phyloP scores from a whole-genome alignment of 1,140 invertebrate species.

The Diuraphis noxia region DNA sequence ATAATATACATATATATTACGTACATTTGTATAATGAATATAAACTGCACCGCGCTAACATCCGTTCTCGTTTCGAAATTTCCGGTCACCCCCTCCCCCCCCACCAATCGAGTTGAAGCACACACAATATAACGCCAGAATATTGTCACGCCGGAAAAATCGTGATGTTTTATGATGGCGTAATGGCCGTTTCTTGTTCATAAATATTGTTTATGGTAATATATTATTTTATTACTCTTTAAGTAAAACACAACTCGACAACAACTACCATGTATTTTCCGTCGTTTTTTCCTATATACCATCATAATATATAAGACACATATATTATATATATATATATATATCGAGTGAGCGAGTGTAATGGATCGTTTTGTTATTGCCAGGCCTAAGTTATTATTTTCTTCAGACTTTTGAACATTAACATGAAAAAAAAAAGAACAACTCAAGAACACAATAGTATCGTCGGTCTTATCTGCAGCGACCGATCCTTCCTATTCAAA shows the following conservation, averaged over 20 bases:
- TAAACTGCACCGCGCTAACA: not conserved
- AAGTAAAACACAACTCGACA: constrained; percentile 32
- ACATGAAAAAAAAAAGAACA: not conserved
- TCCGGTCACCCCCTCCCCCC: constrained; percentile 6
- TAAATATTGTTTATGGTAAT: constrained; percentile 52
- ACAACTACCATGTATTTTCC: not conserved
- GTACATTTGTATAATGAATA: constrained; percentile 32
- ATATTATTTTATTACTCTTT: constrained; percentile 19
- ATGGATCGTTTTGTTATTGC: constrained; percentile 33
- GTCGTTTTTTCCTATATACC: not conserved
- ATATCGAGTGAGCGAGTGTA: not conserved
- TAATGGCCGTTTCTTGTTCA: constrained; percentile 47
- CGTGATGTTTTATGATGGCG: constrained; percentile 19
- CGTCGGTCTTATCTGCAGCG: not conserved
- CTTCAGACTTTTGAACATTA: constrained; percentile 17
- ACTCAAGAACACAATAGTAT: not conserved
- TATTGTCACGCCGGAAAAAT: constrained; percentile 39
- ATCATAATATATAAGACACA: not conserved
- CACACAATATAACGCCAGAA: constrained; percentile 19
- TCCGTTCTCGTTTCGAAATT: constrained; percentile 28
- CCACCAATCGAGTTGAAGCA: not conserved
- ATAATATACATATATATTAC: not conserved
- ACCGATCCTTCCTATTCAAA: not conserved
- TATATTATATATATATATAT: not conserved
- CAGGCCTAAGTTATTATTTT: constrained; percentile 32